Evolutionary conservation across 1,140 invertebrate species (phyloP).

Genomic region (Anastrepha obliqua): DNA sequence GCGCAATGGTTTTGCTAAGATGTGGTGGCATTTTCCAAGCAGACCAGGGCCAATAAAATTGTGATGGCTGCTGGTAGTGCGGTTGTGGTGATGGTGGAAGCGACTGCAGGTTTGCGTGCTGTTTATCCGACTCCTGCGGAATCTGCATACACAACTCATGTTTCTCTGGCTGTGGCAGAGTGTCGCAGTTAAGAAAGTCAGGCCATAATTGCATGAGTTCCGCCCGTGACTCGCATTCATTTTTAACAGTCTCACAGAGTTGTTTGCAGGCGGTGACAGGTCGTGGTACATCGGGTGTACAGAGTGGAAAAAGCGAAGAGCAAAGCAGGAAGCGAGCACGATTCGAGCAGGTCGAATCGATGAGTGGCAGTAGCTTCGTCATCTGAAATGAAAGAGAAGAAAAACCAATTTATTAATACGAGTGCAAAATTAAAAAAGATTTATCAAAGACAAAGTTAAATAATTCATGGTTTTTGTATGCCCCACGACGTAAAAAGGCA

Average conservation of each 20-base stretch:
- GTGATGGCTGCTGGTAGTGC: constrained; percentile 45
- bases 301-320: constrained; percentile 93
- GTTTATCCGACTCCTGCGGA: constrained; percentile 62
- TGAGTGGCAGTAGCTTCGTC: constrained; percentile 79
- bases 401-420: constrained; percentile 61
- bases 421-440: not conserved
- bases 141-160: constrained; percentile 78
- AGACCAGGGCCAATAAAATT: constrained; percentile 68
- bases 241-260: constrained; percentile 87
- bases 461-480: not conserved
- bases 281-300: constrained; percentile 89
- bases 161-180: constrained; percentile 76
- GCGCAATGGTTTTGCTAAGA: constrained; percentile 58
- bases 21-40: constrained; percentile 63
- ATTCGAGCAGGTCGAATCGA: constrained; percentile 86
- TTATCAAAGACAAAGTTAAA: not conserved
- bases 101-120: not conserved
- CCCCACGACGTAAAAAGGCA: not conserved
- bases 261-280: constrained; percentile 91
- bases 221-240: constrained; percentile 81
- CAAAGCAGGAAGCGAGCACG: constrained; percentile 93
- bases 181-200: constrained; percentile 84
- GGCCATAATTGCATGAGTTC: constrained; percentile 87
- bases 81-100: constrained; percentile 36
- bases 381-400: constrained; percentile 80